Evolutionary conservation across 2,888 invertebrate species (phyloP).

Genomic region (Idaea straminata): DNA sequence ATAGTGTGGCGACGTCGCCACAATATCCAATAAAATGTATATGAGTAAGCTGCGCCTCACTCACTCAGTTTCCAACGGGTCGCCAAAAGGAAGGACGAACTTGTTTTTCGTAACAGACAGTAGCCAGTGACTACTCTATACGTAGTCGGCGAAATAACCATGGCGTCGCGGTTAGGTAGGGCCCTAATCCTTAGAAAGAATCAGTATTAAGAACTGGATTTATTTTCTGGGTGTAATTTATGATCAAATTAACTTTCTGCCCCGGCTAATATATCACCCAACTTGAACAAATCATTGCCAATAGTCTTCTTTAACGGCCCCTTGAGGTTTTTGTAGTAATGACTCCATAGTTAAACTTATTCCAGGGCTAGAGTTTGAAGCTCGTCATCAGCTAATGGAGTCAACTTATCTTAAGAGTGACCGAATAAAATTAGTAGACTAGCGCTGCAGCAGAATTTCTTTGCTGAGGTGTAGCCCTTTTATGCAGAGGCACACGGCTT

Average conservation of each 20-base stretch:
- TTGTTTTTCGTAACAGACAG: too few species aligned
- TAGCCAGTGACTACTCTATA: too few species aligned
- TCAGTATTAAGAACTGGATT: background rate
- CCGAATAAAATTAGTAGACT: background rate
- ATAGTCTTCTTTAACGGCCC: background rate
- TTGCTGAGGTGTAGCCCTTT: too few species aligned
- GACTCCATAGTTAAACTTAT: background rate
- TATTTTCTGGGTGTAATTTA: background rate
- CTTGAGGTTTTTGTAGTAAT: background rate
- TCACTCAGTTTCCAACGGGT: too few species aligned
- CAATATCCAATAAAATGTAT: too few species aligned
- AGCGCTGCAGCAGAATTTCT: too few species aligned
- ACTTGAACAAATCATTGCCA: background rate
- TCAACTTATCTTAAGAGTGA: background rate
- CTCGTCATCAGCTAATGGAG: background rate
- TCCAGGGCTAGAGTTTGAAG: background rate
- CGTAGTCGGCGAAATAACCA: too few species aligned
- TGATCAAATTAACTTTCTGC: background rate
- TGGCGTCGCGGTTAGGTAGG: background rate
- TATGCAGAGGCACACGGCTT: too few species aligned
- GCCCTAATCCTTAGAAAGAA: background rate
- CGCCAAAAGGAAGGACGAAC: too few species aligned
- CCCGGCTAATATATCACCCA: background rate
- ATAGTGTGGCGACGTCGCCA: too few species aligned
- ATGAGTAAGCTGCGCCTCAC: too few species aligned